Percentiles rank a stretch among this genome's conserved stretches.
Evolutionary conservation across 2,888 invertebrate species (phyloP).

Genomic region (Gortyna flavago): DNA sequence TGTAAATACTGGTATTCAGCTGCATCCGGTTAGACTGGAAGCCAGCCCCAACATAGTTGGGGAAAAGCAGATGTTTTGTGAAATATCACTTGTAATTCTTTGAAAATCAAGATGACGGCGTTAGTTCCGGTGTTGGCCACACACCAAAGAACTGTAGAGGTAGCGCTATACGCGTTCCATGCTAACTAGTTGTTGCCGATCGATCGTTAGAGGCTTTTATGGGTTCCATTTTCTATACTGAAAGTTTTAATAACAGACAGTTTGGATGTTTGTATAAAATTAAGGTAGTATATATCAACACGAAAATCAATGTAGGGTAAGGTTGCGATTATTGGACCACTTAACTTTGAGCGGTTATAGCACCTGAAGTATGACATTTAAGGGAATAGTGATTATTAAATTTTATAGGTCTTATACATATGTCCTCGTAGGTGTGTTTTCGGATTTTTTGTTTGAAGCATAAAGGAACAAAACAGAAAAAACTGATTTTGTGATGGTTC

Average conservation of each 20-base stretch:
- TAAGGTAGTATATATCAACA: not conserved
- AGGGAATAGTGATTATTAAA: too few species aligned
- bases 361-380: too few species aligned
- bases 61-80: not conserved
- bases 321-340: too few species aligned
- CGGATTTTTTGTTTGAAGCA: too few species aligned
- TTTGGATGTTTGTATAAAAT: not conserved
- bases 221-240: not conserved
- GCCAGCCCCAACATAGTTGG: not conserved
- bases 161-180: not conserved
- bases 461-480: too few species aligned
- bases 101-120: not conserved
- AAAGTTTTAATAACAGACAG: not conserved
- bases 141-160: not conserved
- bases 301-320: not conserved
- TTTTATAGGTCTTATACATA: too few species aligned
- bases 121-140: not conserved
- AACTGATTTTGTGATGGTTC: too few species aligned
- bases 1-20: not conserved
- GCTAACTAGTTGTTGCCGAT: not conserved
- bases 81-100: not conserved
- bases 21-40: not conserved
- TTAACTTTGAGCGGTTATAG: too few species aligned
- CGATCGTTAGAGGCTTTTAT: constrained; percentile 1
- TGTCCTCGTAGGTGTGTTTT: too few species aligned